Percentiles rank a stretch among this genome's conserved stretches.
Conservation (phyloP, 2,113 vertebrate species). For the Oenanthe melanoleuca region DNA sequence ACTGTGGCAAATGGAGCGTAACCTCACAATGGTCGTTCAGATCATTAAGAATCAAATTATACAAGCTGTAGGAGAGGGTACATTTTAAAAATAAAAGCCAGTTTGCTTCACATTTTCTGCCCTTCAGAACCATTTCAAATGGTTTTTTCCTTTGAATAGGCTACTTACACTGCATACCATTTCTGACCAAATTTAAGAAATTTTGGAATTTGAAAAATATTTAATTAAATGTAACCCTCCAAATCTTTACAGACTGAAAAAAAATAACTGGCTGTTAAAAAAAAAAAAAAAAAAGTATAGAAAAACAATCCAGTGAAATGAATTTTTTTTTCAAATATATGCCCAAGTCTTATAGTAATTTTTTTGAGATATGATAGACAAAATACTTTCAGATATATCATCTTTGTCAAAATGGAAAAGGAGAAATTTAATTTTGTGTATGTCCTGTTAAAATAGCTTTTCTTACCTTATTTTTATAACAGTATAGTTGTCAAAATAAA, state of each 20-base stretch:
- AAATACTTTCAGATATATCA: not conserved
- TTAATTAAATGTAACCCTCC: not conserved
- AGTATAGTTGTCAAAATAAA: conserved; percentile 20
- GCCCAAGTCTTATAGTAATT: not conserved
- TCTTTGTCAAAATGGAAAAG: not conserved
- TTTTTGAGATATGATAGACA: not conserved
- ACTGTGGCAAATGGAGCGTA: not conserved
- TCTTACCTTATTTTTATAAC: not conserved
- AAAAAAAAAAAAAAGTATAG: not conserved
- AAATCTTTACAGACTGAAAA: not conserved
- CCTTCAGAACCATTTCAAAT: not conserved
- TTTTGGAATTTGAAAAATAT: not conserved
- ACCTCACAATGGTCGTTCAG: not conserved
- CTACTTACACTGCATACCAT: not conserved
- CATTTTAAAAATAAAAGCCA: not conserved
- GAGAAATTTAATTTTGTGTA: not conserved
- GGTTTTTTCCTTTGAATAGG: not conserved
- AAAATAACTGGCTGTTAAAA: not conserved
- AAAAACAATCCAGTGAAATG: not conserved
- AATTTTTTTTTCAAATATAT: not conserved
- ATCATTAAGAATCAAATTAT: conserved; percentile 5
- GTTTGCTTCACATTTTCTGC: not conserved
- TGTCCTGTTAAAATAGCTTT: not conserved
- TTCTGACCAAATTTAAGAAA: not conserved
- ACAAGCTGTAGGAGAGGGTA: not conserved